Conservation (phyloP, 2,113 vertebrate species). For the Seriola aureovittata region DNA sequence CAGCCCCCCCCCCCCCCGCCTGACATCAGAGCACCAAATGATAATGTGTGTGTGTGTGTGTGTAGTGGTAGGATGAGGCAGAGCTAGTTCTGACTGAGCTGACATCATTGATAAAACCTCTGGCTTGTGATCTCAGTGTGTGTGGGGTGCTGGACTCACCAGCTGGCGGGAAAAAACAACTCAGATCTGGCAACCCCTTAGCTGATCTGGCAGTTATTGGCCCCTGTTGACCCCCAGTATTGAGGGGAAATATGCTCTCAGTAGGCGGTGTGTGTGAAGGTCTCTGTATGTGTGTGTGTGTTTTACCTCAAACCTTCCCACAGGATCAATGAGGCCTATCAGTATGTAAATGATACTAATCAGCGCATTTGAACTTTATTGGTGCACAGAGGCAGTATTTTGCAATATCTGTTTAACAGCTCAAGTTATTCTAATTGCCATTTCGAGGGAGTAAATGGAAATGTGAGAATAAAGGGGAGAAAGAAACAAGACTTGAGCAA, state of each 20-base stretch:
- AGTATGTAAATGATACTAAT: conserved; percentile 35
- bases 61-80: conserved; percentile 22
- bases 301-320: conserved; percentile 18
- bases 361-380: conserved; percentile 23
- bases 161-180: conserved; percentile 44
- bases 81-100: conserved; percentile 29
- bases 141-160: conserved; percentile 44
- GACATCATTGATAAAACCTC: conserved; percentile 67
- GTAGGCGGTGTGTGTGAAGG: conserved; percentile 34
- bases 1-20: background rate
- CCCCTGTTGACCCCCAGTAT: conserved; percentile 49
- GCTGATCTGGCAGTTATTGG: conserved; percentile 53
- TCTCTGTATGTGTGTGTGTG: conserved; percentile 6
- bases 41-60: conserved; percentile 42
- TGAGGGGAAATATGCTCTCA: conserved; percentile 48
- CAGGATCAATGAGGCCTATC: conserved; percentile 45
- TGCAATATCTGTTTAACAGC: conserved; percentile 1
- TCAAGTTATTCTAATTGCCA: conserved; percentile 20
- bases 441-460: conserved; percentile 5
- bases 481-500: background rate
- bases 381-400: conserved; percentile 27
- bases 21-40: conserved; percentile 37
- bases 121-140: conserved; percentile 46
- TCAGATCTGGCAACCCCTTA: conserved; percentile 53
- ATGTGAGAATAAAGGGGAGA: background rate